These are phyloP conservation scores for Mythimna loreyi DNA, from an alignment of 2,888 invertebrate species.

Conservation along the genomic window DNA sequence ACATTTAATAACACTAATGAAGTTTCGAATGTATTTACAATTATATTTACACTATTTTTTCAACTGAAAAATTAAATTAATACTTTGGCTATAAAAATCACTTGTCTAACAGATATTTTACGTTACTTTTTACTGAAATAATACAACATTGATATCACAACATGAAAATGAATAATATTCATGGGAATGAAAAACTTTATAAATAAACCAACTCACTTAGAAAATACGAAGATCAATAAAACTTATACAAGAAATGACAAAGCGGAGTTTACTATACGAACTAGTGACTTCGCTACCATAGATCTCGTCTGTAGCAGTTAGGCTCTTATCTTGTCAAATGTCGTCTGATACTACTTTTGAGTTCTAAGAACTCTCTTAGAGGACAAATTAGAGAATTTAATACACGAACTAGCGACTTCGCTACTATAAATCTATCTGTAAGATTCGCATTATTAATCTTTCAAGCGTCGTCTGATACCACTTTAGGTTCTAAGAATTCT, in stretches of 20 bases:
- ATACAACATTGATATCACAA: neutral
- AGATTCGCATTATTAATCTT: too few species aligned
- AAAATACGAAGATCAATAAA: neutral
- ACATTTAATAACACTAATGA: neutral
- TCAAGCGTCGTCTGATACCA: neutral
- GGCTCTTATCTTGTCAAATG: too few species aligned
- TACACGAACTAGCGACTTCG: neutral
- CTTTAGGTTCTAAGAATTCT: too few species aligned
- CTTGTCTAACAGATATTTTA: neutral
- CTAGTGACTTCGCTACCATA: neutral
- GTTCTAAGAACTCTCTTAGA: too few species aligned
- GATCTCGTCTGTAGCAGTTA: neutral
- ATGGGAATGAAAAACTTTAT: neutral
- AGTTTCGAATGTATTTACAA: too few species aligned
- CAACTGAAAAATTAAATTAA: constrained; percentile 4
- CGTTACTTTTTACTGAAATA: neutral
- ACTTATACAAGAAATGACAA: neutral
- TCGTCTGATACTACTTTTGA: too few species aligned
- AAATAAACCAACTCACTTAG: neutral
- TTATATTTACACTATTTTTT: constrained; percentile 21
- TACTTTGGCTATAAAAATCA: constrained; percentile 32
- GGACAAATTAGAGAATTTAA: neutral
- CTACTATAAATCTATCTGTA: neutral
- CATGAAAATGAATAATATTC: neutral
- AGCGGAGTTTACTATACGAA: neutral